phyloP scores from a whole-genome alignment of 2,888 invertebrate species.

The Adelphocoris suturalis region DNA sequence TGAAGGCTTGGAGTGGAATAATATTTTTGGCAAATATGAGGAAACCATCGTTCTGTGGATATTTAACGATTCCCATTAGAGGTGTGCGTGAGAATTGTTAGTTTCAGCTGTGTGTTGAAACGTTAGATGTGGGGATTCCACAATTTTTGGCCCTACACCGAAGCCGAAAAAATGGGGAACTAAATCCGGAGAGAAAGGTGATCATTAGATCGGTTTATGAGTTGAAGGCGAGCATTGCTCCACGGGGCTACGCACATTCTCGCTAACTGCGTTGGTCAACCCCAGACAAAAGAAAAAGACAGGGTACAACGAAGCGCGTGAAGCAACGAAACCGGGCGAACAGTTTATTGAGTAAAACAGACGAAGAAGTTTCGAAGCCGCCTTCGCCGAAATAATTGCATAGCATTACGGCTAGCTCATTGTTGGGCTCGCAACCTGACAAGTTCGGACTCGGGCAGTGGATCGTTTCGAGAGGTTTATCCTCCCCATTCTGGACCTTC shows the following conservation, averaged over 20 bases:
- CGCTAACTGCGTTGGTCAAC: neutral
- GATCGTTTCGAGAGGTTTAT: neutral
- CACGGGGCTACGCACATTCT: neutral
- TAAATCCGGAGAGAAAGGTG: neutral
- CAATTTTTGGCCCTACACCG: neutral
- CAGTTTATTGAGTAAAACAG: neutral
- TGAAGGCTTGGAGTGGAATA: too few relatives aligned
- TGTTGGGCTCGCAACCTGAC: slow-evolving; percentile 1
- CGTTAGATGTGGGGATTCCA: neutral
- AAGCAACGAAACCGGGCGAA: neutral
- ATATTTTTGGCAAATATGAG: too few relatives aligned
- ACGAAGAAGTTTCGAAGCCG: slow-evolving; percentile 24
- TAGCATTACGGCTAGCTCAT: slow-evolving; percentile 34
- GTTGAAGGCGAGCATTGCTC: neutral
- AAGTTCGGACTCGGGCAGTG: neutral
- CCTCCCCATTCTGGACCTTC: neutral
- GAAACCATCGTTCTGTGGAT: too few relatives aligned
- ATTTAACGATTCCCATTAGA: too few relatives aligned
- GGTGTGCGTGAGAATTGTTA: neutral
- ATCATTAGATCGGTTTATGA: neutral
- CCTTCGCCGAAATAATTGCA: slow-evolving; percentile 50
- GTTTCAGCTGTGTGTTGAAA: neutral
- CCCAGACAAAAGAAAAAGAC: neutral
- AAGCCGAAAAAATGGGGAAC: neutral
- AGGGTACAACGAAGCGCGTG: neutral